phyloP scores from a whole-genome alignment of 2,797 vertebrate genomes.

The Melopsittacus undulatus region DNA sequence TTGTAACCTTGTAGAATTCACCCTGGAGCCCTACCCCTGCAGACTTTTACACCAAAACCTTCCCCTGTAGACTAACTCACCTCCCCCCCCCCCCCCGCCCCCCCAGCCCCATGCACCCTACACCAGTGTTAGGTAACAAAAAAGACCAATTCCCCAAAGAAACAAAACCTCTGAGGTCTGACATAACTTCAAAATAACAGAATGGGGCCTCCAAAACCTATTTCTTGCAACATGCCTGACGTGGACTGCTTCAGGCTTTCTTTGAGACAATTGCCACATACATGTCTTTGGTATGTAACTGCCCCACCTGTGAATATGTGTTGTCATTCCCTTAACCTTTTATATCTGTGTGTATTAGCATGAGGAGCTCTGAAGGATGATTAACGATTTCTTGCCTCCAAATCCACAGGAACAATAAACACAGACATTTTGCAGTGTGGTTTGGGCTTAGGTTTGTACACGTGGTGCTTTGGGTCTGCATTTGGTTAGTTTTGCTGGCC shows the following conservation, averaged over 20 bases:
- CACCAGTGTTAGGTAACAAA: neutral
- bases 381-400: neutral
- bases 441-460: neutral
- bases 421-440: neutral
- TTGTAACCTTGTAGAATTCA: neutral
- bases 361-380: neutral
- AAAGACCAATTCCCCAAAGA: neutral
- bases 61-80: neutral
- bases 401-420: neutral
- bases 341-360: neutral
- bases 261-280: neutral
- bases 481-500: neutral
- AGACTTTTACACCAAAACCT: neutral
- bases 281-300: neutral
- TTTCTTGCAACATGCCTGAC: neutral
- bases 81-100: neutral
- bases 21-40: neutral
- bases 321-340: neutral
- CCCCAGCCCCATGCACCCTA: too few relatives aligned
- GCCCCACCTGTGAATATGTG: neutral
- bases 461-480: neutral
- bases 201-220: neutral
- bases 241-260: neutral
- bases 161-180: neutral
- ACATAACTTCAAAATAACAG: neutral